Conservation (phyloP, 2,113 vertebrate species). For the Osmerus eperlanus region DNA sequence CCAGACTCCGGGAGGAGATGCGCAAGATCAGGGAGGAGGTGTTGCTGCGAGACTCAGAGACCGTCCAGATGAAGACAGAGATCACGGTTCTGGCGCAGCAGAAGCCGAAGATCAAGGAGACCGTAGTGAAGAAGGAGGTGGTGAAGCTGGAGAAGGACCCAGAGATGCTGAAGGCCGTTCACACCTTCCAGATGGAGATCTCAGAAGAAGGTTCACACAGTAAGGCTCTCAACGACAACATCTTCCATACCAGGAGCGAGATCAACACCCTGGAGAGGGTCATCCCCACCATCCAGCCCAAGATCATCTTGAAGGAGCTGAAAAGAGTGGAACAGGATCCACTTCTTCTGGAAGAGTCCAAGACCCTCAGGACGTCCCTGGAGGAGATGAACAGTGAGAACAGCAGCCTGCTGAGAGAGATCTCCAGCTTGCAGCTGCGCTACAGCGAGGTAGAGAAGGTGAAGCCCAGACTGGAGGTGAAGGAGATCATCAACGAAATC, state of each 20-base stretch:
- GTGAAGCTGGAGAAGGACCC: slow-evolving; percentile 88
- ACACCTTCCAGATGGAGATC: slow-evolving; percentile 72
- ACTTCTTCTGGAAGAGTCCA: slow-evolving; percentile 73
- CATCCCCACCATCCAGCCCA: slow-evolving; percentile 83
- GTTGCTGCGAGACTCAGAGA: slow-evolving; percentile 50
- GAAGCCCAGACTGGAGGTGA: slow-evolving; percentile 80
- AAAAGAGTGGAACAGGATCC: slow-evolving; percentile 86
- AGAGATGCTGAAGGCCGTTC: slow-evolving; percentile 81
- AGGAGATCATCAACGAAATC: slow-evolving; percentile 85
- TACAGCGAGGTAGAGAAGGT: slow-evolving; percentile 66
- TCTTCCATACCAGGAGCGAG: slow-evolving; percentile 70
- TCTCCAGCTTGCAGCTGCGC: slow-evolving; percentile 72
- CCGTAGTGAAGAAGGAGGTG: slow-evolving; percentile 87
- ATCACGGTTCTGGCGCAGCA: slow-evolving; percentile 77
- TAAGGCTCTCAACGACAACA: slow-evolving; percentile 67
- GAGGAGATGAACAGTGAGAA: slow-evolving; percentile 79
- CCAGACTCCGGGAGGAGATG: slow-evolving; percentile 76
- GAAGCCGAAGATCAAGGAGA: slow-evolving; percentile 79
- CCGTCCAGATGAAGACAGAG: slow-evolving; percentile 75
- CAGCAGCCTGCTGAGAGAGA: slow-evolving; percentile 63
- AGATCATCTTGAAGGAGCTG: slow-evolving; percentile 87
- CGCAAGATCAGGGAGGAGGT: slow-evolving; percentile 69
- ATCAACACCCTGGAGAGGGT: slow-evolving; percentile 81
- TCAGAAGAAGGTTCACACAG: slow-evolving; percentile 70
- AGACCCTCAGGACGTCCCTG: slow-evolving; percentile 71